A percentile compares a stretch with the other conserved stretches of the same genome.
phyloP scores from a whole-genome alignment of 2,797 vertebrate genomes.

The Halcyon chelicuti region DNA sequence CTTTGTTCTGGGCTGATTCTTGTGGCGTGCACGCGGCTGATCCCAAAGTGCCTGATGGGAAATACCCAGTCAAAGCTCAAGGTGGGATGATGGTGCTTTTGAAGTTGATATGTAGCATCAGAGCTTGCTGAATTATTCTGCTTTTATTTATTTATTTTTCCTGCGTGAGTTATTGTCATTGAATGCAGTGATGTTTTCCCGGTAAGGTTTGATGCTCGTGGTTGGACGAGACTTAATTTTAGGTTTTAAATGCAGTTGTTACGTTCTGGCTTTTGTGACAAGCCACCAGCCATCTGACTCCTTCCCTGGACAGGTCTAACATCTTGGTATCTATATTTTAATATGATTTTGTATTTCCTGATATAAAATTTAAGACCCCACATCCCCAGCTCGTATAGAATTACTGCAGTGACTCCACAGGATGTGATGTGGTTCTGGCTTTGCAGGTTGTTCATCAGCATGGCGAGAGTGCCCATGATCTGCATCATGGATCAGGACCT shows the following conservation, averaged over 20 bases:
- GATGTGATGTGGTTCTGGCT: neutral
- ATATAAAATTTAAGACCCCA: neutral
- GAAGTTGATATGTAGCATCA: neutral
- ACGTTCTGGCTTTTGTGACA: neutral
- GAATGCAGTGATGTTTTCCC: neutral
- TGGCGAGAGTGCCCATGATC: neutral
- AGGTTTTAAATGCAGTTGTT: neutral
- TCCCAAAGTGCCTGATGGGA: neutral
- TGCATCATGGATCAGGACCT: neutral
- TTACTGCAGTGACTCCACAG: no score
- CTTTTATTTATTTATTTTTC: neutral
- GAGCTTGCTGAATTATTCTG: neutral
- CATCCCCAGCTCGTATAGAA: neutral
- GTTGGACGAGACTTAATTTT: neutral
- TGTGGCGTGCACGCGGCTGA: neutral
- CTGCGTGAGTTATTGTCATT: neutral
- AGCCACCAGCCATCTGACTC: neutral
- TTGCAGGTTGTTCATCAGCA: neutral
- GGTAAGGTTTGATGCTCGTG: neutral
- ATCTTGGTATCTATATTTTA: neutral
- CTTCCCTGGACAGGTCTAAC: neutral
- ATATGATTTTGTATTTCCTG: neutral
- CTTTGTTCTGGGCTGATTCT: constrained; percentile 4
- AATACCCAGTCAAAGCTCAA: neutral
- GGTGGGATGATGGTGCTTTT: neutral